Conservation (phyloP, 2,888 invertebrate genomes). For the Dolichomitus sp. region DNA sequence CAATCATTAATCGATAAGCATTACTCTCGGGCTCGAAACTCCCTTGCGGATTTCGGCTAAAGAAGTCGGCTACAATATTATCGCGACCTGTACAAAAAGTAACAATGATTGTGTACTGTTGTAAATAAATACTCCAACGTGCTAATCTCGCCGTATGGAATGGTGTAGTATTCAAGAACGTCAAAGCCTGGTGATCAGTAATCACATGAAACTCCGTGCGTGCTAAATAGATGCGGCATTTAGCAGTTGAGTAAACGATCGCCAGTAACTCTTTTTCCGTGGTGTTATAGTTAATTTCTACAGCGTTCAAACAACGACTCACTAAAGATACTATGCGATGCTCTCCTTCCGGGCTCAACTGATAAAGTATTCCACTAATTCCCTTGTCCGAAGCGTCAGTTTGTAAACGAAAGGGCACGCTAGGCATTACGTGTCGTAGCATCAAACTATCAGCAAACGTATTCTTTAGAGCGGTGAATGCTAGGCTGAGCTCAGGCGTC, state of each 20-base stretch:
- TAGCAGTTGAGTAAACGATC: not conserved
- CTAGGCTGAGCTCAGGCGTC: constrained; percentile 24
- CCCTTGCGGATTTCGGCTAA: constrained; percentile 68
- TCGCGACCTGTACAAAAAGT: constrained; percentile 69
- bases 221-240: constrained; percentile 68
- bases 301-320: not conserved
- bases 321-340: not conserved
- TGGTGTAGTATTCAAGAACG: constrained; percentile 70
- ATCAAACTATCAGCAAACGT: constrained; percentile 35
- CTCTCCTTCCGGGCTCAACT: not conserved
- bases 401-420: not conserved
- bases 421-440: not conserved
- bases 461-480: constrained; percentile 56
- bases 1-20: not conserved
- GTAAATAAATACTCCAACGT: not conserved
- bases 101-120: constrained; percentile 16
- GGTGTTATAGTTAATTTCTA: constrained; percentile 22
- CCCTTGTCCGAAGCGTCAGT: not conserved
- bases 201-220: constrained; percentile 67
- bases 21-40: not conserved
- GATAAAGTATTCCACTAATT: not conserved
- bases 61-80: constrained; percentile 72
- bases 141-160: not conserved
- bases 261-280: constrained; percentile 51
- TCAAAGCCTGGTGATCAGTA: constrained; percentile 74